These are phyloP conservation scores for Catostomus latipinnis DNA, from an alignment of 2,797 vertebrate genomes.

Conservation along the genomic window DNA sequence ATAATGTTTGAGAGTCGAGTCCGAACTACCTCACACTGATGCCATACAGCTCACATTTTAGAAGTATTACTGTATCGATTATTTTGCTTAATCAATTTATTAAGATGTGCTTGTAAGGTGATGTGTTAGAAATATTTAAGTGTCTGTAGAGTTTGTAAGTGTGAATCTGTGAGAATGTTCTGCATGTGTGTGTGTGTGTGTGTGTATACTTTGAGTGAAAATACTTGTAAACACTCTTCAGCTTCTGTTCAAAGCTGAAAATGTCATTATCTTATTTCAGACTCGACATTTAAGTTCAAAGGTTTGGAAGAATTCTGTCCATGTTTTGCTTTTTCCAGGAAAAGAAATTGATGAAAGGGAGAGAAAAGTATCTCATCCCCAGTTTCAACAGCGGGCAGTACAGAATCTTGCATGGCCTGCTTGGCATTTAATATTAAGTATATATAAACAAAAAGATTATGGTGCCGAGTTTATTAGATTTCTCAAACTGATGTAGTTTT, in stretches of 20 bases:
- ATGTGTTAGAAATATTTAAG: constrained; percentile 11
- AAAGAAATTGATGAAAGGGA: constrained; percentile 3
- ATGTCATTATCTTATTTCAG: constrained; percentile 27
- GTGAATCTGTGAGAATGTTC: constrained; percentile 27
- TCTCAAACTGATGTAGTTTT: constrained; percentile 31
- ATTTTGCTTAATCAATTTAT: constrained; percentile 43
- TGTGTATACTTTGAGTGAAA: constrained; percentile 19
- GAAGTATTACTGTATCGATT: constrained; percentile 29
- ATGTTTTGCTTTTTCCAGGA: constrained; percentile 6
- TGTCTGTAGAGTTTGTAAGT: constrained; percentile 34
- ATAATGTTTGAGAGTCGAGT: constrained; percentile 48
- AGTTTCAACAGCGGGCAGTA: neutral
- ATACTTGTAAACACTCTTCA: neutral
- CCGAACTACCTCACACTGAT: constrained; percentile 57
- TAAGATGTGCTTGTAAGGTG: neutral
- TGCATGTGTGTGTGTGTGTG: constrained; percentile 28
- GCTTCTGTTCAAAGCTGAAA: constrained; percentile 27
- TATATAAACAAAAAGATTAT: constrained; percentile 26
- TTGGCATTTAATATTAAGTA: constrained; percentile 36
- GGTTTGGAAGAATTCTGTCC: constrained; percentile 7
- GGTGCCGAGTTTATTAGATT: constrained; percentile 40
- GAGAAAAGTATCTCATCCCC: neutral
- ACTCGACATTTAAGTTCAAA: constrained; percentile 18
- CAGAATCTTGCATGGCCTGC: constrained; percentile 38
- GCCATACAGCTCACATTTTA: constrained; percentile 38